Conservation (phyloP, 2,113 vertebrate genomes). For the Dinomys branickii region DNA sequence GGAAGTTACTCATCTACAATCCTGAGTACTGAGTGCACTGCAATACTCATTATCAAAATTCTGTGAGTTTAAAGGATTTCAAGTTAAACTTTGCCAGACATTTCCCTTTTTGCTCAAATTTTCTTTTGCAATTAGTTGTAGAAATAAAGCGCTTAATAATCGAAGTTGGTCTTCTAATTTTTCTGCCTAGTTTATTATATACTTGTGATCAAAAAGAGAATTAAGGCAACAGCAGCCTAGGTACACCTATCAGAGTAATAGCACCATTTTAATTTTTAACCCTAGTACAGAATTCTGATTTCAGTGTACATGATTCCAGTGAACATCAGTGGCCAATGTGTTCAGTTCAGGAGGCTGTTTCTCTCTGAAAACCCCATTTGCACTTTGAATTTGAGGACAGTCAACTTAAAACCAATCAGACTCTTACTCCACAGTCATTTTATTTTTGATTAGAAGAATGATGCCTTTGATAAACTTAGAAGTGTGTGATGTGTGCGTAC, state of each 20-base stretch:
- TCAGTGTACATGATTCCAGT: background rate
- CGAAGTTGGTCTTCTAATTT: background rate
- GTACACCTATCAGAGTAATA: background rate
- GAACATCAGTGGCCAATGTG: rapidly evolving
- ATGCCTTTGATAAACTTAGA: background rate
- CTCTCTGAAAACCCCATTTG: background rate
- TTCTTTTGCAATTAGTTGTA: background rate
- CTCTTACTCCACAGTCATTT: background rate
- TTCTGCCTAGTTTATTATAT: background rate
- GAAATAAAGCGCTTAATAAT: background rate
- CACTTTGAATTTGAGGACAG: background rate
- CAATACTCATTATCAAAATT: rapidly evolving
- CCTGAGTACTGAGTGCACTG: rapidly evolving
- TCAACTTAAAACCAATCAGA: background rate
- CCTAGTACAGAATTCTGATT: background rate
- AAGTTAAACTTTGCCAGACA: rapidly evolving
- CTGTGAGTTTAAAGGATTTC: rapidly evolving
- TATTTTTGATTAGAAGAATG: background rate
- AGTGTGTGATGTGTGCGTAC: rapidly evolving
- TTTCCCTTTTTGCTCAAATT: background rate
- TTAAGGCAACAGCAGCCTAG: background rate
- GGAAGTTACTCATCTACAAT: no score
- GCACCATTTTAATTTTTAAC: background rate
- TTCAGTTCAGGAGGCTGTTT: no score
- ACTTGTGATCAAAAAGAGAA: background rate